Evolutionary conservation across 2,888 invertebrate species (phyloP).

Genomic region (Tetropium fuscum): DNA sequence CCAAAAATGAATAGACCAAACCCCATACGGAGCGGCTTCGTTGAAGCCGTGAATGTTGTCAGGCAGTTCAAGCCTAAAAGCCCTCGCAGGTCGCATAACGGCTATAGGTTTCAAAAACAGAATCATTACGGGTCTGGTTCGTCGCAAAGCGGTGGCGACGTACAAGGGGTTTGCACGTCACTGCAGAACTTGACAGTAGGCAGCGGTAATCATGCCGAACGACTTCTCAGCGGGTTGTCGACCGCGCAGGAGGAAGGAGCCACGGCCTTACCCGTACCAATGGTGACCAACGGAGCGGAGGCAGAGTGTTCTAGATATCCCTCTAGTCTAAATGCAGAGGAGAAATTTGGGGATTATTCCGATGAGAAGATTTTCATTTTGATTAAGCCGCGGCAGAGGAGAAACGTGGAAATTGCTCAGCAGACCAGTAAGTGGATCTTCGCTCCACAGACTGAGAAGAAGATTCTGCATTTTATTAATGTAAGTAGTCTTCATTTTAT

Average conservation of each 20-base stretch:
- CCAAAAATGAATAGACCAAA: background rate
- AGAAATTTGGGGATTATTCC: conserved; percentile 21
- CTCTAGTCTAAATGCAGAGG: background rate
- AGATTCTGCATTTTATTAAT: conserved; percentile 71
- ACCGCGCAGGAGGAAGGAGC: background rate
- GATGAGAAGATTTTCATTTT: conserved; percentile 70
- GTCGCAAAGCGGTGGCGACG: background rate
- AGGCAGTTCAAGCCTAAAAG: background rate
- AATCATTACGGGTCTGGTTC: background rate
- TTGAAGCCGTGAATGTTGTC: background rate
- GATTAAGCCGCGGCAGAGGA: conserved; percentile 71
- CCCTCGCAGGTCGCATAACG: background rate
- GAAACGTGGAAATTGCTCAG: conserved; percentile 70
- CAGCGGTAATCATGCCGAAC: background rate
- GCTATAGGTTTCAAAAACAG: background rate
- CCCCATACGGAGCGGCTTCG: conserved; percentile 2
- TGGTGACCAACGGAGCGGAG: background rate
- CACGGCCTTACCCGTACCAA: background rate
- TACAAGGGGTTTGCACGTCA: conserved; percentile 15
- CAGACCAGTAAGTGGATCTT: conserved; percentile 71
- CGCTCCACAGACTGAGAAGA: conserved; percentile 72
- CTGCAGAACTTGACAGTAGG: conserved; percentile 4
- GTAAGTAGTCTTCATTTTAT: too few relatives aligned
- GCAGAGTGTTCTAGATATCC: background rate
- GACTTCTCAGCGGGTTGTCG: conserved; percentile 14